Evolutionary conservation across 2,113 vertebrate species (phyloP), one percentile per base, ranked within the genome.

Genomic region (Porphyrio hochstetteri): DNA sequence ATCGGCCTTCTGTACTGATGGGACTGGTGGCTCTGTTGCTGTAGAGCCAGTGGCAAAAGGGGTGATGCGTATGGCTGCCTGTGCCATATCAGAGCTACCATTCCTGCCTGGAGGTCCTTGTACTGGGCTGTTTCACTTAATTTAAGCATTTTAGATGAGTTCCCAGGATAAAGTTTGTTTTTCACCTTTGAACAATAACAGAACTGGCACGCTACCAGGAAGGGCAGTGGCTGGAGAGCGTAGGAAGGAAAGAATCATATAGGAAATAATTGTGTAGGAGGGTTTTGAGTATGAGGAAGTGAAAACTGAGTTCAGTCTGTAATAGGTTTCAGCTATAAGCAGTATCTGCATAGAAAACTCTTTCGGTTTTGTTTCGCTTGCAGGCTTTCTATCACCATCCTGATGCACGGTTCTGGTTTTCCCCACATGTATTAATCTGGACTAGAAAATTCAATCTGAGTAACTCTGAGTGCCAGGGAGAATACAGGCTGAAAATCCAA

Each of bases 41-140:
- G 36, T 15, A 25, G 64, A 71, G 20, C 6, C 14, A 57, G 25
- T 8, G 64, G 61, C 60, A 78, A 56, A 36, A 27, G 74, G 23
- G 36, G 46, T 0, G 0, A 33, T 8, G 42, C 4, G 2, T 0
- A 1, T 3, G 4, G 13, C 10, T 71, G 48, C 64, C 89, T 35
- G 36, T 65, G 75, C 35, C 1, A 0, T 42, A 7, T 6, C 67
- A 38, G 38, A 0, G 0, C 44, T 42, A 33, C 35, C 2, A 4
- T 23, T 48, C n/a, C 60, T 35, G 33, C 68, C 61, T 48, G 29
- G 53, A 61, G 36, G 11, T 6, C 23, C 59, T 40, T 14, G 13
- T 9, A 7, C 25, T 35, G 33, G 20, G 8, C 28, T 2, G 1
- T 48, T 67, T 89, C 19, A 4, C 18, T 88, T 33, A 55, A 77